Percentiles rank a stretch among this genome's conserved stretches.
These are phyloP conservation scores for Drosophila neocordata DNA, from an alignment of 1,140 invertebrate genomes.

Conservation along the genomic window DNA sequence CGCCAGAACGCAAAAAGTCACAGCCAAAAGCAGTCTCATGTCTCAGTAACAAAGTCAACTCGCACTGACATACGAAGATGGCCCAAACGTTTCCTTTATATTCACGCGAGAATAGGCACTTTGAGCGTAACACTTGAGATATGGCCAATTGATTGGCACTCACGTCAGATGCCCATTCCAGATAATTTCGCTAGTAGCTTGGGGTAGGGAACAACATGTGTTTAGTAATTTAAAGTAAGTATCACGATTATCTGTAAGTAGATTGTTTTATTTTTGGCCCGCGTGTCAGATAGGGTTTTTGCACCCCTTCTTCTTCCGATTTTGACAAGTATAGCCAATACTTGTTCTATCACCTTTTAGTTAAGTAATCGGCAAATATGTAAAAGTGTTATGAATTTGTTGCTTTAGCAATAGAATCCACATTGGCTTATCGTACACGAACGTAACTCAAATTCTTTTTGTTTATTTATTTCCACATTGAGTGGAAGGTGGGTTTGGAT, in stretches of 20 bases:
- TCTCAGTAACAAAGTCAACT: conserved; percentile 39
- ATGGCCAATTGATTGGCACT: conserved; percentile 48
- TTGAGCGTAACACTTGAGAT: conserved; percentile 59
- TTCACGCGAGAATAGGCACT: conserved; percentile 35
- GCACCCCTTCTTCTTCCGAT: conserved; percentile 1
- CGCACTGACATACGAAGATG: conserved; percentile 40
- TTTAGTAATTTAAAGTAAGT: conserved; percentile 26
- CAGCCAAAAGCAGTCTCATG: conserved; percentile 62
- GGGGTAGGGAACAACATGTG: conserved; percentile 33
- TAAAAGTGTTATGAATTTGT: not conserved
- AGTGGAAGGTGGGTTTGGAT: not conserved
- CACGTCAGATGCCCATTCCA: conserved; percentile 16
- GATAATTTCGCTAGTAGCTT: conserved; percentile 26
- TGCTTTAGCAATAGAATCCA: not conserved
- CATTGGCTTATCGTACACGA: not conserved
- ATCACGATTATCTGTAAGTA: conserved; percentile 35
- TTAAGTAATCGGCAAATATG: not conserved
- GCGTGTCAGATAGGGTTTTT: conserved; percentile 22
- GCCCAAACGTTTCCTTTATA: conserved; percentile 44
- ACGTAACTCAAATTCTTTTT: not conserved
- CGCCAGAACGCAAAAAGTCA: conserved; percentile 56
- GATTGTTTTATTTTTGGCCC: conserved; percentile 27
- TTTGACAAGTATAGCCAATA: not conserved
- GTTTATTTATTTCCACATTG: not conserved
- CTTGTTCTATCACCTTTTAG: not conserved